phyloP scores from a whole-genome alignment of 2,797 vertebrate species.

The Rhinophrynus dorsalis region DNA sequence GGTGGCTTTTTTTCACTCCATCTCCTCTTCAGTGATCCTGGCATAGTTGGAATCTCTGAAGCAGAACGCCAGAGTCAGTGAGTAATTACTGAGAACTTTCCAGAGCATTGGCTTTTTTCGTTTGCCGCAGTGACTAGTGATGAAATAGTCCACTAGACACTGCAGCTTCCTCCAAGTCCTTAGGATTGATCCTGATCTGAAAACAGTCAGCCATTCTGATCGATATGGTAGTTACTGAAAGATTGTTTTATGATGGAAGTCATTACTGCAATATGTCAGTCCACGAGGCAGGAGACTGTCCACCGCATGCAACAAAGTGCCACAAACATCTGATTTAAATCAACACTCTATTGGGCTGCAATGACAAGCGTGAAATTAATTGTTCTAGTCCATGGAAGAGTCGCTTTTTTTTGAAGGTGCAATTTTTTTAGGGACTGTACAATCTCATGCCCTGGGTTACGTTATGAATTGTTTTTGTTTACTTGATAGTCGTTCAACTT shows the following conservation, averaged over 20 bases:
- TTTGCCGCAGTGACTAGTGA: constrained; percentile 64
- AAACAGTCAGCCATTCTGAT: constrained; percentile 73
- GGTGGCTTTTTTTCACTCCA: constrained; percentile 56
- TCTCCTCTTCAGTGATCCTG: constrained; percentile 68
- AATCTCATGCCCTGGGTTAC: too few relatives aligned
- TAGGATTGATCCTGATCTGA: constrained; percentile 77
- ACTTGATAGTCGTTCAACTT: too few relatives aligned
- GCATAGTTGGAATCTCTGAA: constrained; percentile 62
- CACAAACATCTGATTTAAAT: constrained; percentile 86
- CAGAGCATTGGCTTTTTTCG: constrained; percentile 75
- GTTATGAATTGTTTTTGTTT: too few relatives aligned
- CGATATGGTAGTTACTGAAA: constrained; percentile 85
- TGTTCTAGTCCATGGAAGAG: constrained; percentile 92
- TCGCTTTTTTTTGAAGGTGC: constrained; percentile 83
- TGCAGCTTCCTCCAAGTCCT: constrained; percentile 71
- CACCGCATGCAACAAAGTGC: constrained; percentile 65
- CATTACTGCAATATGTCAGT: constrained; percentile 64
- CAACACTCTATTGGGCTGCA: constrained; percentile 81
- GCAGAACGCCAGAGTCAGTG: constrained; percentile 74
- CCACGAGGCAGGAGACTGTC: constrained; percentile 66
- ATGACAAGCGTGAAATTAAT: constrained; percentile 98
- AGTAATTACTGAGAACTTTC: constrained; percentile 79
- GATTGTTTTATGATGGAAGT: constrained; percentile 77
- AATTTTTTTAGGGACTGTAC: constrained; percentile 76
- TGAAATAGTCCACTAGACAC: constrained; percentile 79